phyloP scores from a whole-genome alignment of 1,140 invertebrate genomes.

The Anthonomus grandis region DNA sequence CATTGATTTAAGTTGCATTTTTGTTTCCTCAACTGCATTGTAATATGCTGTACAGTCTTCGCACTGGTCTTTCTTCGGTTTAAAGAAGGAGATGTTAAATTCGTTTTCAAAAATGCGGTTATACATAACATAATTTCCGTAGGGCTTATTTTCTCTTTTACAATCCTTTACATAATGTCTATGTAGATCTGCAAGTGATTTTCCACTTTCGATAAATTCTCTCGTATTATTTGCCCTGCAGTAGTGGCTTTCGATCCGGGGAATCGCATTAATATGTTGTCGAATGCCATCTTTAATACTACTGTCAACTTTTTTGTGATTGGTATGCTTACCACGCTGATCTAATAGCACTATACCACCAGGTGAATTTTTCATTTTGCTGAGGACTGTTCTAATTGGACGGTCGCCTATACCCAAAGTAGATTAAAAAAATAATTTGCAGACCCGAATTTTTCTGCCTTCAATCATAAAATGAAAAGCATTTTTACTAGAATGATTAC shows the following conservation, averaged over 20 bases:
- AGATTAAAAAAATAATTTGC: not conserved
- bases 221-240: not conserved
- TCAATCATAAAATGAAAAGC: no score
- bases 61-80: no score
- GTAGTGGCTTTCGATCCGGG: conserved; percentile 12
- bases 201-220: conserved; percentile 36
- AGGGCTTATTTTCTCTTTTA: conserved; percentile 2
- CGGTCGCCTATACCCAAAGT: no score
- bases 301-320: conserved; percentile 13
- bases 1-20: conserved; percentile 15
- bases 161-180: conserved; percentile 9
- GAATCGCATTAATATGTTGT: conserved; percentile 12
- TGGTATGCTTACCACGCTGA: conserved; percentile 7
- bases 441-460: not conserved
- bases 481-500: no score
- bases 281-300: conserved; percentile 13
- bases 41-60: conserved; percentile 32
- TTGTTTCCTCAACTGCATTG: conserved; percentile 35
- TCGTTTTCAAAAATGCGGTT: conserved; percentile 41
- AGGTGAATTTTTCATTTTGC: not conserved
- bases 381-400: not conserved
- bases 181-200: conserved; percentile 18
- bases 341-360: not conserved
- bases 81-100: conserved; percentile 29
- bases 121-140: conserved; percentile 36